These are phyloP conservation scores for Scleropages formosus DNA, from an alignment of 2,797 vertebrate species.

Conservation along the genomic window DNA sequence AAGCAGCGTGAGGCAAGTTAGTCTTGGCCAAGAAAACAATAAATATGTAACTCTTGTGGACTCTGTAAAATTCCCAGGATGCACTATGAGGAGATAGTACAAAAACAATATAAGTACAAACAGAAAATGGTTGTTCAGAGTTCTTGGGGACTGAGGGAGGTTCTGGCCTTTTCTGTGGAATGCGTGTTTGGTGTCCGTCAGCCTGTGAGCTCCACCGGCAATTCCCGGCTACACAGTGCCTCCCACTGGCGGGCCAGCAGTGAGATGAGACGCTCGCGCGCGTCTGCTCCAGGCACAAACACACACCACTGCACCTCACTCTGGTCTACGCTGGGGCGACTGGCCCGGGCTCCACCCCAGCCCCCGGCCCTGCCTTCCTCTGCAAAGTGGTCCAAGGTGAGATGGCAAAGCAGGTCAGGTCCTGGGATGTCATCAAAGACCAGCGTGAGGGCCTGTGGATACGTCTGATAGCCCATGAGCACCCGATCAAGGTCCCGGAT, in stretches of 20 bases:
- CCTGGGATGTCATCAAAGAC: conserved; percentile 91
- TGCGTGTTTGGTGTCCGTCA: conserved; percentile 47
- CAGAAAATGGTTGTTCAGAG: conserved; percentile 9
- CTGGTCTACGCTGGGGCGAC: conserved; percentile 49
- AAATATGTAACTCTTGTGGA: conserved; percentile 62
- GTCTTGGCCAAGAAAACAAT: conserved; percentile 37
- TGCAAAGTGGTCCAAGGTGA: conserved; percentile 90
- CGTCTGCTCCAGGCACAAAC: conserved; percentile 89
- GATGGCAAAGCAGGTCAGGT: conserved; percentile 85
- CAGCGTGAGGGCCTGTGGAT: conserved; percentile 87
- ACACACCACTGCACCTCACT: conserved; percentile 91
- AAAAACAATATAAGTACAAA: conserved; percentile 27
- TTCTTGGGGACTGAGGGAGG: conserved; percentile 1
- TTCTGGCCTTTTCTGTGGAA: conserved; percentile 11
- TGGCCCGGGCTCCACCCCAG: conserved; percentile 45
- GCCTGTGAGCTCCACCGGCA: conserved; percentile 91
- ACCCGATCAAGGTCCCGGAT: conserved; percentile 92
- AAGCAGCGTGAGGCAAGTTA: conserved; percentile 35
- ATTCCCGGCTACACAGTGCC: conserved; percentile 86
- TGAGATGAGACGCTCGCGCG: conserved; percentile 88
- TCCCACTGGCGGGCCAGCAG: conserved; percentile 95
- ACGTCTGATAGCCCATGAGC: conserved; percentile 92
- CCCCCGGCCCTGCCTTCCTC: conserved; percentile 46
- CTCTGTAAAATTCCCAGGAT: conserved; percentile 71
- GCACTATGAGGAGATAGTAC: conserved; percentile 37